Evolutionary conservation across 2,888 invertebrate genomes (phyloP).

Genomic region (Polietes domitor): DNA sequence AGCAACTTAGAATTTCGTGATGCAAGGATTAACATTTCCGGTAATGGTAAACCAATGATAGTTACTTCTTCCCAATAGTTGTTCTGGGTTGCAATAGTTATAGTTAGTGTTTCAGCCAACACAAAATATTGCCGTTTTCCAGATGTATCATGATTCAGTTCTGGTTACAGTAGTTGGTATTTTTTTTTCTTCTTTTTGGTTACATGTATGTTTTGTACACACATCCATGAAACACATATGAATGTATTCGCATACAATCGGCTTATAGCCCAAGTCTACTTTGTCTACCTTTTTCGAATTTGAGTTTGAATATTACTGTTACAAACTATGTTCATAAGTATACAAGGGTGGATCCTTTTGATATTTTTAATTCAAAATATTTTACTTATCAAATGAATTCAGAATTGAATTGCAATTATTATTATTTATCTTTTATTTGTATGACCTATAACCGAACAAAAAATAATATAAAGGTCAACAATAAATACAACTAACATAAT

Average conservation of each 20-base stretch:
- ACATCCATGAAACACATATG: background rate
- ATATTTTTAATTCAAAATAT: no score
- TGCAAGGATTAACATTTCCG: no score
- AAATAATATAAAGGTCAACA: no score
- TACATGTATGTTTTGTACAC: background rate
- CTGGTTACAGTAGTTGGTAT: background rate
- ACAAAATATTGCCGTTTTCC: background rate
- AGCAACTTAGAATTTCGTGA: no score
- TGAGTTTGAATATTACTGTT: constrained; percentile 17
- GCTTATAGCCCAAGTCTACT: constrained; percentile 53
- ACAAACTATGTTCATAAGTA: background rate
- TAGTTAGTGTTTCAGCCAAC: background rate
- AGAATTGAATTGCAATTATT: no score
- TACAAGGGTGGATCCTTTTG: background rate
- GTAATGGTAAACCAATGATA: no score
- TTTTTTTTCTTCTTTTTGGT: constrained; percentile 1
- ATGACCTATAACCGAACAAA: no score
- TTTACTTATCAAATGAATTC: no score
- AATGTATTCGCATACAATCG: constrained; percentile 58
- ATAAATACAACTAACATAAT: no score
- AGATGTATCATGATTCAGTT: background rate
- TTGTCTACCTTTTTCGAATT: constrained; percentile 2
- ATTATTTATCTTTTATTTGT: no score
- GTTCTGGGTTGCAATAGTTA: constrained; percentile 6
- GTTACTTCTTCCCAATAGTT: background rate